Evolutionary conservation across 2,113 vertebrate genomes (phyloP).

Genomic region (Eulacestoma nigropectus): DNA sequence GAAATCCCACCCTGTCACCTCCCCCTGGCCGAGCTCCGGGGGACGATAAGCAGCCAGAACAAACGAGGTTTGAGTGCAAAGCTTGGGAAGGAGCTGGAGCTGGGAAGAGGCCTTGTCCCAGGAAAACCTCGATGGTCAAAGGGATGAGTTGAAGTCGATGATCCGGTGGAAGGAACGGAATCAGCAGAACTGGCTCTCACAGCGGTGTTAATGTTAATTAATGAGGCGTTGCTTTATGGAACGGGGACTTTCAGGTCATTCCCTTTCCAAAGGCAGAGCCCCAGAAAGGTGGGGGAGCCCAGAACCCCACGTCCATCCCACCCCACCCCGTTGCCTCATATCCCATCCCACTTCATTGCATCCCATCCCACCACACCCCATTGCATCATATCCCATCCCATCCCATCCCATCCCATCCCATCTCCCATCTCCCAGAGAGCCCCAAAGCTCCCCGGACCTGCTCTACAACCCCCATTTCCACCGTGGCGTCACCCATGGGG

Average conservation of each 20-base stretch:
- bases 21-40: not conserved
- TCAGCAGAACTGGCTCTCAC: not conserved
- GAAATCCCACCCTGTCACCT: not conserved
- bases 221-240: not conserved
- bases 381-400: not conserved
- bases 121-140: not conserved
- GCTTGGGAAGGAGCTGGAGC: not conserved
- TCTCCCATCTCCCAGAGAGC: not conserved
- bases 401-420: not conserved
- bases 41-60: not conserved
- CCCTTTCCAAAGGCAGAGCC: not conserved
- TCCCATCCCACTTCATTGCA: not conserved
- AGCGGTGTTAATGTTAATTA: not conserved
- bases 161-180: not conserved
- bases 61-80: not conserved
- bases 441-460: not conserved
- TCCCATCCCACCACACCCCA: not conserved
- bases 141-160: not conserved
- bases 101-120: not conserved
- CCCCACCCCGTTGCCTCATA: not conserved
- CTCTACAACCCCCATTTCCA: not conserved
- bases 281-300: not conserved
- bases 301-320: fast-evolving
- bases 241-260: not conserved
- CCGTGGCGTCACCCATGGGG: not conserved